Conservation (phyloP, 2,888 invertebrate species). For the Dryococelus australis region DNA sequence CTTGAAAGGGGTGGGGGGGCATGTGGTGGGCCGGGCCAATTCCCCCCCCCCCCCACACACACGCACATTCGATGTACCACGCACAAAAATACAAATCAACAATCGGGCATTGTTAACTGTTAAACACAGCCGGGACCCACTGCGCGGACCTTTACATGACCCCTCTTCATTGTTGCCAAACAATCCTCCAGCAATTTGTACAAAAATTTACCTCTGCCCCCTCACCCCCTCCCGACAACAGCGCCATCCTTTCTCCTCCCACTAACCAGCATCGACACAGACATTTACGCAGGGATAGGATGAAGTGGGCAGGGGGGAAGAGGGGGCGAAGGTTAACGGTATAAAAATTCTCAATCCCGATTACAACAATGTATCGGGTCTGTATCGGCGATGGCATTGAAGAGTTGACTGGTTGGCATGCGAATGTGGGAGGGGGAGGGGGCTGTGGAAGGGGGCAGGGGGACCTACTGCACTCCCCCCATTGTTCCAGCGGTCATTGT, state of each 20-base stretch:
- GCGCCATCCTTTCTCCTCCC: neutral
- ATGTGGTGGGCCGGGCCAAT: too few relatives aligned
- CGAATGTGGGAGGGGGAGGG: neutral
- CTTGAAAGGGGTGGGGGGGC: too few relatives aligned
- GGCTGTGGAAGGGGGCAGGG: neutral
- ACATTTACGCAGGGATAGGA: too few relatives aligned
- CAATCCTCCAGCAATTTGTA: conserved; percentile 16
- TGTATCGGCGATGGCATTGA: conserved; percentile 3
- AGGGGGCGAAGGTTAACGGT: neutral
- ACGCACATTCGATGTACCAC: neutral
- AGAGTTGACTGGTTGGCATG: conserved; percentile 1
- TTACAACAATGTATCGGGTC: conserved; percentile 6
- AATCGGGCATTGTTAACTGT: neutral
- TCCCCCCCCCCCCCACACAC: too few relatives aligned
- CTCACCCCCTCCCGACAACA: neutral
- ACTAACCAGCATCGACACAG: neutral
- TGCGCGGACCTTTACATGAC: neutral
- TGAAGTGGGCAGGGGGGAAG: neutral
- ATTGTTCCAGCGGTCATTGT: conserved; percentile 26
- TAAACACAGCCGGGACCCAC: neutral
- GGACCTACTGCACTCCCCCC: neutral
- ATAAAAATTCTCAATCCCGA: neutral
- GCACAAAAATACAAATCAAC: conserved; percentile 6
- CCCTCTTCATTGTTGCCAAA: neutral
- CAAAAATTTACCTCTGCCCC: neutral